phyloP scores from a whole-genome alignment of 2,888 invertebrate genomes.

The Seira musarum region DNA sequence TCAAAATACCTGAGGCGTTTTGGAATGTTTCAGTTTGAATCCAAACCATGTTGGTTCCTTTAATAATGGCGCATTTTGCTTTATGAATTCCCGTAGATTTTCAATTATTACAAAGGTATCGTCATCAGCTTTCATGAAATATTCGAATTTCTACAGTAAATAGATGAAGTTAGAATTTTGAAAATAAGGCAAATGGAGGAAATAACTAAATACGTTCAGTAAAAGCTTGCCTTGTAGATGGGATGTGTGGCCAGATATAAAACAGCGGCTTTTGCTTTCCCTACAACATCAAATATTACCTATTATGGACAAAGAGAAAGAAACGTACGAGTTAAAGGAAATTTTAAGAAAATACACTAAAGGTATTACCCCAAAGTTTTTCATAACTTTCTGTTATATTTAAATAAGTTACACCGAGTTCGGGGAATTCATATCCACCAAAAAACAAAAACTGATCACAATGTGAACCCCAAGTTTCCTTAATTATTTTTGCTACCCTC shows the following conservation, averaged over 20 bases:
- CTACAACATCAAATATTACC: too few relatives aligned
- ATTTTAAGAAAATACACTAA: too few relatives aligned
- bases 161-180: background rate
- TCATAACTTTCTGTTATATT: slow-evolving; percentile 65
- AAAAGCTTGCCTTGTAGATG: slow-evolving; percentile 30
- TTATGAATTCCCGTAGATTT: slow-evolving; percentile 61
- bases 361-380: slow-evolving; percentile 67
- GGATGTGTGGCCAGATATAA: slow-evolving; percentile 49
- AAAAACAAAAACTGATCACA: slow-evolving; percentile 67
- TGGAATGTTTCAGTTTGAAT: slow-evolving; percentile 64
- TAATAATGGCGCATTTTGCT: background rate
- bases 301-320: too few relatives aligned
- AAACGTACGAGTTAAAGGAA: too few relatives aligned
- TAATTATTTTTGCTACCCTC: slow-evolving; percentile 58
- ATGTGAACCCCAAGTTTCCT: slow-evolving; percentile 66
- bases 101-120: slow-evolving; percentile 67
- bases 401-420: slow-evolving; percentile 57
- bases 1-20: slow-evolving; percentile 54
- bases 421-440: slow-evolving; percentile 59
- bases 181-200: background rate
- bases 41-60: slow-evolving; percentile 66
- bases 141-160: slow-evolving; percentile 58
- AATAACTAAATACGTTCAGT: too few relatives aligned
- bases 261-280: slow-evolving; percentile 66
- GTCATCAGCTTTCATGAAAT: slow-evolving; percentile 67